Percentiles rank a stretch among this genome's conserved stretches.
Conservation (phyloP, 92 coral and sea anemone species). For the Ricordea florida region DNA sequence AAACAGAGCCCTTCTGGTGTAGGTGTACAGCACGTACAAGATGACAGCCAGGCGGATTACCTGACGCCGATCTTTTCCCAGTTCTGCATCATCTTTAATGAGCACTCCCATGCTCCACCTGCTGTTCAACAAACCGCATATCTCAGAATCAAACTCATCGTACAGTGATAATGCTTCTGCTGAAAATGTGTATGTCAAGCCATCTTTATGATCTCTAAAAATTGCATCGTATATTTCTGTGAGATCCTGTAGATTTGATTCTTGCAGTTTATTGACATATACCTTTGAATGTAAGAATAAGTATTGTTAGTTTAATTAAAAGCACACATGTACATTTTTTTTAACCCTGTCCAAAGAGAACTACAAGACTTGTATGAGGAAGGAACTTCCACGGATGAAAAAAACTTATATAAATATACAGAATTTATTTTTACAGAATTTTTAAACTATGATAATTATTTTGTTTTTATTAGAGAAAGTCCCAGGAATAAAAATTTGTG, state of each 20-base stretch:
- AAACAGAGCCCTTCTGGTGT: slow-evolving; percentile 49
- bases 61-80: slow-evolving; percentile 54
- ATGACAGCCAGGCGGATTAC: slow-evolving; percentile 55
- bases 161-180: slow-evolving; percentile 40
- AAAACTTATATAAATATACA: too few relatives aligned
- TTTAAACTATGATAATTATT: too few relatives aligned
- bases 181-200: slow-evolving; percentile 28
- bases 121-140: slow-evolving; percentile 40
- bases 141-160: slow-evolving; percentile 42
- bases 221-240: slow-evolving; percentile 50
- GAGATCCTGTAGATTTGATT: slow-evolving; percentile 44
- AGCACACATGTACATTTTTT: too few relatives aligned
- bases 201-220: slow-evolving; percentile 57
- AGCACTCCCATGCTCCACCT: slow-evolving; percentile 41
- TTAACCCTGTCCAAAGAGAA: too few relatives aligned
- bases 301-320: too few relatives aligned
- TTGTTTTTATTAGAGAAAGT: too few relatives aligned
- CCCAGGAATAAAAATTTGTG: too few relatives aligned
- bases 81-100: slow-evolving; percentile 31
- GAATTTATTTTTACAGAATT: too few relatives aligned
- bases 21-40: slow-evolving; percentile 56
- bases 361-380: too few relatives aligned
- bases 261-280: slow-evolving; percentile 33
- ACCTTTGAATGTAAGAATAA: background rate
- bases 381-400: too few relatives aligned